Conservation (phyloP, 35 echinoderm and acorn worm species). For the Ptychodera flava region DNA sequence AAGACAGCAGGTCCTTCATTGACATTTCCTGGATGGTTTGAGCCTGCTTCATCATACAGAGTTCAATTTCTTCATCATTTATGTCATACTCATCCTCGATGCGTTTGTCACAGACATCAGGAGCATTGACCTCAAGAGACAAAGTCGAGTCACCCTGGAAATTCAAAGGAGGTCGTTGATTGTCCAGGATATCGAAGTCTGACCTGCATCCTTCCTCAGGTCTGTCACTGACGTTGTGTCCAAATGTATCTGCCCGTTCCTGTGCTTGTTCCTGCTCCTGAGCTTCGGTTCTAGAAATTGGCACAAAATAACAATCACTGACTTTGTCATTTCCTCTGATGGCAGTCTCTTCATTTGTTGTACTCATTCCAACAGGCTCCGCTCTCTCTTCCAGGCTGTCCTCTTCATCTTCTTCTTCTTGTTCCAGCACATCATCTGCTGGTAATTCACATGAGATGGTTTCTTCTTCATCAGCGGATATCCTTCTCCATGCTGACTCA, state of each 20-base stretch:
- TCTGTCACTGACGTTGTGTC: neutral
- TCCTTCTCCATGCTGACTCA: neutral
- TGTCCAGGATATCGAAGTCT: neutral
- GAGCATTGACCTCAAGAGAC: neutral
- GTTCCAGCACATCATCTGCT: too few relatives aligned
- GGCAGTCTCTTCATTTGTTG: neutral
- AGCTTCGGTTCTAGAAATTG: neutral
- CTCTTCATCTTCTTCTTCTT: neutral
- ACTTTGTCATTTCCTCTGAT: neutral
- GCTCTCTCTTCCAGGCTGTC: neutral
- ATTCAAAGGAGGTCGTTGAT: neutral
- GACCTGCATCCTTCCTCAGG: neutral
- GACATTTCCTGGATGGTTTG: neutral
- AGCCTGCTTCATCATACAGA: neutral
- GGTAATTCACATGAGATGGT: too few relatives aligned
- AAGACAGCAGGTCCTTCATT: neutral
- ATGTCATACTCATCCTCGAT: neutral
- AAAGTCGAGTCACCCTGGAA: neutral
- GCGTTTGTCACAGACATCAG: neutral
- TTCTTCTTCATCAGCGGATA: too few relatives aligned
- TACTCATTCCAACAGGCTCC: neutral
- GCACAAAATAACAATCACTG: neutral
- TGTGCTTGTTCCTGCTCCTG: neutral
- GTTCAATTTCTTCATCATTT: conserved; percentile 2
- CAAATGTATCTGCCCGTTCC: neutral